phyloP scores from a whole-genome alignment of 2,113 vertebrate species.

The Pangasianodon gigas region DNA sequence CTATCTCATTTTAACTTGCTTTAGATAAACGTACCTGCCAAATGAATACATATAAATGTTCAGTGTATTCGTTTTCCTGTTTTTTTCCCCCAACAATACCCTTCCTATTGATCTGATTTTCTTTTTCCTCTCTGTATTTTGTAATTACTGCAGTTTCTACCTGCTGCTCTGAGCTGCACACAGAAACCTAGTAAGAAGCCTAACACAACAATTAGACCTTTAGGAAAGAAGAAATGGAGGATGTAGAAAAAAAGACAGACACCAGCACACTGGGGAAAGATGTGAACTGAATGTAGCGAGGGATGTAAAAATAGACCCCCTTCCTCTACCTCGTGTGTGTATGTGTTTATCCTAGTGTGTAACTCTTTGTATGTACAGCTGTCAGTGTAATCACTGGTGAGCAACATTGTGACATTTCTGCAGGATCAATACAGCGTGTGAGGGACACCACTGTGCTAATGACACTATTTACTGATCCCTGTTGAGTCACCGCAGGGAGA shows the following conservation, averaged over 20 bases:
- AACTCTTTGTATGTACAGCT: conserved; percentile 52
- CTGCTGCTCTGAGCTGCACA: not conserved
- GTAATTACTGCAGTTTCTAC: conserved; percentile 37
- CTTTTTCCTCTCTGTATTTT: not conserved
- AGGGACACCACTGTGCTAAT: conserved; percentile 74
- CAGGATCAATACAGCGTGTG: conserved; percentile 65
- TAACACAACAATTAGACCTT: conserved; percentile 17
- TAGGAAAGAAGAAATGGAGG: conserved; percentile 10
- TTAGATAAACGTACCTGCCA: not conserved
- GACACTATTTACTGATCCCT: conserved; percentile 70
- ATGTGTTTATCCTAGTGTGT: conserved; percentile 47
- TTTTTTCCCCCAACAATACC: not conserved
- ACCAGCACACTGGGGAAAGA: conserved; percentile 56
- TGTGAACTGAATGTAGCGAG: not conserved
- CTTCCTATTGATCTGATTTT: conserved; percentile 12
- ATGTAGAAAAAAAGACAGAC: conserved; percentile 63
- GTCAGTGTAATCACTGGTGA: conserved; percentile 38
- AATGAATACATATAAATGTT: not conserved
- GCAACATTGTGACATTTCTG: conserved; percentile 70
- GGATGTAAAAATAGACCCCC: conserved; percentile 9
- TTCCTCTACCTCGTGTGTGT: not conserved
- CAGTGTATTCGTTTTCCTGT: not conserved
- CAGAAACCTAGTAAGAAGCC: not conserved
- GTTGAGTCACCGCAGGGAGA: conserved; percentile 54
- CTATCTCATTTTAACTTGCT: not conserved